Conservation (phyloP, 1,140 invertebrate species). For the Coptotermes formosanus region DNA sequence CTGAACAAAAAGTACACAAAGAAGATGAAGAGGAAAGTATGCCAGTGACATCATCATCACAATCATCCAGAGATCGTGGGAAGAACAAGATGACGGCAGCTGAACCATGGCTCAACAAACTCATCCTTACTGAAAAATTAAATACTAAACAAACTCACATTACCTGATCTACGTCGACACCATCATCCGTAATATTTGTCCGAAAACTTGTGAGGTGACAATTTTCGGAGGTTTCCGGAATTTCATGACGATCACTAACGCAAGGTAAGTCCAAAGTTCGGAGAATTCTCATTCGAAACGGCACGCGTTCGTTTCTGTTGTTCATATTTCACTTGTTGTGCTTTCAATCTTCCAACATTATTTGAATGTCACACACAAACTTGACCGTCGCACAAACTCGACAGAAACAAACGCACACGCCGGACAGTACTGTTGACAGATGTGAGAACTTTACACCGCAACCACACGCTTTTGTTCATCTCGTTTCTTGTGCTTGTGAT, state of each 20-base stretch:
- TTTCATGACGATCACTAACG: not conserved
- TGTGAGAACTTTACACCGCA: not conserved
- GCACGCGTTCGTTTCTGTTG: not conserved
- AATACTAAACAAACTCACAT: not conserved
- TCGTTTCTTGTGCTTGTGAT: not conserved
- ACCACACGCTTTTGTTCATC: not conserved
- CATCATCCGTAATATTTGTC: not conserved
- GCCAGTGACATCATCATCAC: too few relatives aligned
- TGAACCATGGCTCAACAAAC: too few relatives aligned
- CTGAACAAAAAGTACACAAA: too few relatives aligned
- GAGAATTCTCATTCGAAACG: not conserved
- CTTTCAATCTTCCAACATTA: not conserved
- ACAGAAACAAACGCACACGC: not conserved
- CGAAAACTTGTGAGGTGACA: slow-evolving; percentile 10
- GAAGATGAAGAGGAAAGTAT: too few relatives aligned
- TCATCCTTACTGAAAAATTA: too few relatives aligned
- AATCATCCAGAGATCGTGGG: too few relatives aligned
- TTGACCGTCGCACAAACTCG: not conserved
- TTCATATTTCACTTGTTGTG: not conserved
- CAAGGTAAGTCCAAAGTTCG: not conserved
- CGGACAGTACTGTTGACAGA: not conserved
- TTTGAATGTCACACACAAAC: not conserved
- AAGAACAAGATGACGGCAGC: too few relatives aligned
- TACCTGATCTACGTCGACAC: not conserved
- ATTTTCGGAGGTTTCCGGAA: not conserved